Base-by-base conservation (phyloP, 2,113 vertebrate genomes). In the Lucifuga dentata region DNA sequence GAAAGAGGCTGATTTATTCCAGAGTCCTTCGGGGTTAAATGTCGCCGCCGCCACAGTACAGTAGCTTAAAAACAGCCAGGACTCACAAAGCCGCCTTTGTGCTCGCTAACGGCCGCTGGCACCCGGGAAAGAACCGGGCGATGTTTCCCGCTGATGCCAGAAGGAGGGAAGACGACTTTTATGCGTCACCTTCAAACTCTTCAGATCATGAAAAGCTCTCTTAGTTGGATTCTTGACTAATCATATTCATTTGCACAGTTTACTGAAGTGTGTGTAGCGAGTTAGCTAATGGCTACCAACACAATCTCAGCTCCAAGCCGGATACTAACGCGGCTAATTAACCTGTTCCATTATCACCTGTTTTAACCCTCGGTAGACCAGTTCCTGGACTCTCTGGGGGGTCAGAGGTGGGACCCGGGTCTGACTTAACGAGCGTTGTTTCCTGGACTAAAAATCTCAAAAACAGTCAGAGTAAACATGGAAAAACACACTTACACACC, bases 1-100 rank as follows among this genome's bases (percentile, higher is more conserved):
- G 38, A 40, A 40, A n/a, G 38, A 40, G 38, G 4, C 19, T 13
- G 55, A 63, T 80, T 85, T 82, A 16, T 81, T 76, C 81, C 58
- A 52, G 26, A 68, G 66, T 44, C 63, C 67, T 17, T 11, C 33
- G 49, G 71, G 64, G 63, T 67, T 61, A 32, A 75, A 69, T 45
- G 15, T 75, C 76, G 69, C 62, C 41, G 13, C 13, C 57, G 69
- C 66, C 45, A 48, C 5, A 24, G 56, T 48, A 38, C 38, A 62
- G 44, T 40, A 19, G 4, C 56, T 43, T 41, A 0, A 72, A 83
- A 87, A 83, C 81, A 86, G 75, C 29, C 5, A 21, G 16, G 52
- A 40, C 21, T 55, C 3, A 85, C 58, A 82, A 57, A 76, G 60
- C 12, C 2, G 33, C 69, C 78, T 76, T 84, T 71, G 86, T 78